These are phyloP conservation scores for Polydrusus tereticollis DNA, from an alignment of 2,888 invertebrate genomes.

Conservation along the genomic window DNA sequence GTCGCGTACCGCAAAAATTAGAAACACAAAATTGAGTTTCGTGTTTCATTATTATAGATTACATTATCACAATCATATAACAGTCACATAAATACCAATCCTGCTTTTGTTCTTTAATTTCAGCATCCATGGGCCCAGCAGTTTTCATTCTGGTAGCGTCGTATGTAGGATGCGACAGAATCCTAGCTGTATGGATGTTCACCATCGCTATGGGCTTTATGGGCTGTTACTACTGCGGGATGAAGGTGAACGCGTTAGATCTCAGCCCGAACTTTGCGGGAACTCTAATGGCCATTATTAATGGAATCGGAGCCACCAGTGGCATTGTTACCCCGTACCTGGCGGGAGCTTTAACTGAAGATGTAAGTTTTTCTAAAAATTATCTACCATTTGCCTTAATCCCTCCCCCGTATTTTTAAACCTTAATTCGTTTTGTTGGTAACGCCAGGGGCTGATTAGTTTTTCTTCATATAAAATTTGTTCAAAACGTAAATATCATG, in stretches of 20 bases:
- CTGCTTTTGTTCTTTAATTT: neutral
- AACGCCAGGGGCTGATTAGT: too few relatives aligned
- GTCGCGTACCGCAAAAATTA: too few relatives aligned
- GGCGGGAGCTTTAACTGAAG: slow-evolving; percentile 72
- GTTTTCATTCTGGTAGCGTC: slow-evolving; percentile 74
- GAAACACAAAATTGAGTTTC: too few relatives aligned
- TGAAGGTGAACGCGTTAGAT: slow-evolving; percentile 77
- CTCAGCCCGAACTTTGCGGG: slow-evolving; percentile 76
- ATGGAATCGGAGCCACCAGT: slow-evolving; percentile 74
- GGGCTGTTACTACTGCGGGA: slow-evolving; percentile 79
- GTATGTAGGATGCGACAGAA: slow-evolving; percentile 73
- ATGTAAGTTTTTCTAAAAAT: slow-evolving; percentile 68
- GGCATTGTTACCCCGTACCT: slow-evolving; percentile 75
- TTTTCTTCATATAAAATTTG: too few relatives aligned
- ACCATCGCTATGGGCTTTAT: slow-evolving; percentile 75
- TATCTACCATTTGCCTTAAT: neutral
- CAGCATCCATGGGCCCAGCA: slow-evolving; percentile 75
- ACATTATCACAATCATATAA: too few relatives aligned
- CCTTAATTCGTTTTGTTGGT: too few relatives aligned
- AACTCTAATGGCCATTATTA: slow-evolving; percentile 75
- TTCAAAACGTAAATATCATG: too few relatives aligned
- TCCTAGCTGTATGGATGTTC: slow-evolving; percentile 70
- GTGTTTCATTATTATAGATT: too few relatives aligned
- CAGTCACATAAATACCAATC: too few relatives aligned
- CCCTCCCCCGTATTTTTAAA: neutral